Conservation (phyloP, 2,888 invertebrate species). For the Dendrolimus pini region DNA sequence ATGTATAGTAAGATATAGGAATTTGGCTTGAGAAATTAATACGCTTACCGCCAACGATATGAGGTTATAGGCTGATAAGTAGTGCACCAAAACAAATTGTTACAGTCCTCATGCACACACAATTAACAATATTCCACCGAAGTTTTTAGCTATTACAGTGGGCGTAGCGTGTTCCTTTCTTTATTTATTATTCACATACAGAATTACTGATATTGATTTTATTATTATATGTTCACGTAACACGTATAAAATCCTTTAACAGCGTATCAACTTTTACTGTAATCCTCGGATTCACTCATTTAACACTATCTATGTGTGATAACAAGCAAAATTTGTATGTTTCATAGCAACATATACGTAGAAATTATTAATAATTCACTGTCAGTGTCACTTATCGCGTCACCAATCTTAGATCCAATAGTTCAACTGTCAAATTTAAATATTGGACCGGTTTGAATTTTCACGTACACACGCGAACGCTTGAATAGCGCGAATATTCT, state of each 20-base stretch:
- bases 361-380: no score
- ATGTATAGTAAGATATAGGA: no score
- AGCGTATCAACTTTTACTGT: slow-evolving; percentile 25
- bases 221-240: slow-evolving; percentile 15
- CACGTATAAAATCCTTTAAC: slow-evolving; percentile 10
- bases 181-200: slow-evolving; percentile 26
- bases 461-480: no score
- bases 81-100: background rate
- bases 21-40: no score
- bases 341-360: no score
- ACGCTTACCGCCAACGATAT: background rate
- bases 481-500: no score
- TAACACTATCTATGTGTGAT: slow-evolving; percentile 26
- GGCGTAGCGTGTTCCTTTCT: slow-evolving; percentile 40
- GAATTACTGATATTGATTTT: slow-evolving; percentile 34
- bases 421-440: no score
- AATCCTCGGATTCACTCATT: slow-evolving; percentile 19
- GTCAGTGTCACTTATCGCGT: no score
- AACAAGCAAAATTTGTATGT: slow-evolving; percentile 6
- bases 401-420: no score
- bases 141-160: slow-evolving; percentile 21
- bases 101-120: slow-evolving; percentile 16
- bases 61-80: background rate
- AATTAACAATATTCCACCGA: slow-evolving; percentile 27
- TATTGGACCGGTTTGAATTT: no score